A percentile compares a stretch with the other conserved stretches of the same genome.
Evolutionary conservation across 2,888 invertebrate species (phyloP).

Genomic region (Allophyes oxyacanthae): DNA sequence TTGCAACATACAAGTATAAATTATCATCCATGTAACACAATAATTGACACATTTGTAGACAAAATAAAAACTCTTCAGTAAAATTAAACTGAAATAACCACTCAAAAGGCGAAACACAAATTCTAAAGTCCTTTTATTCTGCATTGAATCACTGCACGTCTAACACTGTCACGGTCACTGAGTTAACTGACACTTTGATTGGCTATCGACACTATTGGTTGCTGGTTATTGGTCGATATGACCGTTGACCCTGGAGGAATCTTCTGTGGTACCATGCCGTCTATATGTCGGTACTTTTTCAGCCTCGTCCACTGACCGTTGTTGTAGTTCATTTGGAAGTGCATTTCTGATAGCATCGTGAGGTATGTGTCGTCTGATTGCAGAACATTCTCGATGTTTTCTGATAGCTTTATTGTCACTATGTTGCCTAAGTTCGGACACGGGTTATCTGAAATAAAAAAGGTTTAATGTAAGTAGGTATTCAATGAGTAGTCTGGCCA

Average conservation of each 20-base stretch:
- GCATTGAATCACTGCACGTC: slow-evolving; percentile 34
- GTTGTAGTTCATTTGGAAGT: slow-evolving; percentile 99
- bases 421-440: slow-evolving; percentile 99
- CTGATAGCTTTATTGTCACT: slow-evolving; percentile 98
- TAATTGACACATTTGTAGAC: too few relatives aligned
- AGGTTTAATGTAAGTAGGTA: too few relatives aligned
- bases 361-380: slow-evolving; percentile 95
- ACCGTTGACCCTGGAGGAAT: slow-evolving; percentile 83
- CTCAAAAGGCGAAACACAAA: slow-evolving; percentile 6
- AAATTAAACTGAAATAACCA: slow-evolving; percentile 1
- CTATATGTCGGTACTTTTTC: slow-evolving; percentile 95
- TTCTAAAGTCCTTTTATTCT: slow-evolving; percentile 19
- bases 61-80: too few relatives aligned
- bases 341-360: slow-evolving; percentile 96
- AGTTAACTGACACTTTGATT: slow-evolving; percentile 82
- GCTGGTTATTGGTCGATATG: slow-evolving; percentile 80
- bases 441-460: slow-evolving; percentile 94
- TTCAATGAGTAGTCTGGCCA: too few relatives aligned
- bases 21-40: too few relatives aligned
- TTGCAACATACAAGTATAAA: too few relatives aligned
- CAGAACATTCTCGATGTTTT: slow-evolving; percentile 95
- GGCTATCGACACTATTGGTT: slow-evolving; percentile 81
- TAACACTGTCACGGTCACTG: slow-evolving; percentile 26
- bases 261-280: slow-evolving; percentile 86
- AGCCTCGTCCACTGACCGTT: slow-evolving; percentile 98